These are phyloP conservation scores for Ctena decussata DNA, from an alignment of 2,888 invertebrate species.

Conservation along the genomic window DNA sequence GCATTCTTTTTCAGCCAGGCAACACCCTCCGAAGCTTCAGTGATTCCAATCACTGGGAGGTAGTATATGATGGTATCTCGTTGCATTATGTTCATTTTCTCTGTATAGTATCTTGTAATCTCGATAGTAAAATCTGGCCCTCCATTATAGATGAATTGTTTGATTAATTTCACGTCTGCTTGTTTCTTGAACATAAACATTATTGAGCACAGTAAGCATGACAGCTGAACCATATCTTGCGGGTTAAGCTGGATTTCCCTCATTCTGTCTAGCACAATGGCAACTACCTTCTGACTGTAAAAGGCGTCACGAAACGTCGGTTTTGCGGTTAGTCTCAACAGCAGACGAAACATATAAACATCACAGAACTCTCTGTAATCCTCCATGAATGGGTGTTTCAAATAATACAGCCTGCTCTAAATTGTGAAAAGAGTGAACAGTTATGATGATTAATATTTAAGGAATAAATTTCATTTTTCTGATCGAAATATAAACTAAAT, in stretches of 20 bases:
- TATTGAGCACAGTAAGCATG: conserved; percentile 61
- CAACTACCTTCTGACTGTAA: conserved; percentile 65
- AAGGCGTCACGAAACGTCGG: conserved; percentile 58
- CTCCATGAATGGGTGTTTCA: conserved; percentile 46
- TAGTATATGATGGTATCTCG: conserved; percentile 63
- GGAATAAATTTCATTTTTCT: no score
- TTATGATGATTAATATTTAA: no score
- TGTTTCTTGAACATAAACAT: conserved; percentile 65
- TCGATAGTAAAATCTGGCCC: conserved; percentile 74
- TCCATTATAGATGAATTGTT: conserved; percentile 70
- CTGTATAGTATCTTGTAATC: conserved; percentile 62
- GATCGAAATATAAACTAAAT: no score
- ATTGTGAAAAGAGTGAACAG: background rate
- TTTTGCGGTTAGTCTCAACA: conserved; percentile 54
- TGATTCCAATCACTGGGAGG: conserved; percentile 74
- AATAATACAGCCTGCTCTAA: conserved; percentile 12
- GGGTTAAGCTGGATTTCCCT: conserved; percentile 52
- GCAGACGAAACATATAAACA: conserved; percentile 51
- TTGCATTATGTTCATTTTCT: conserved; percentile 41
- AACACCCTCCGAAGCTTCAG: conserved; percentile 69
- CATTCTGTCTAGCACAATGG: conserved; percentile 57
- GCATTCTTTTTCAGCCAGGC: conserved; percentile 77
- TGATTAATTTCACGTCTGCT: conserved; percentile 70
- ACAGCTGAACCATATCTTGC: conserved; percentile 49
- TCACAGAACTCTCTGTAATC: conserved; percentile 51